Percentiles rank a stretch among this genome's conserved stretches.
phyloP scores from a whole-genome alignment of 2,888 invertebrate species.

The Xestia ashworthii region DNA sequence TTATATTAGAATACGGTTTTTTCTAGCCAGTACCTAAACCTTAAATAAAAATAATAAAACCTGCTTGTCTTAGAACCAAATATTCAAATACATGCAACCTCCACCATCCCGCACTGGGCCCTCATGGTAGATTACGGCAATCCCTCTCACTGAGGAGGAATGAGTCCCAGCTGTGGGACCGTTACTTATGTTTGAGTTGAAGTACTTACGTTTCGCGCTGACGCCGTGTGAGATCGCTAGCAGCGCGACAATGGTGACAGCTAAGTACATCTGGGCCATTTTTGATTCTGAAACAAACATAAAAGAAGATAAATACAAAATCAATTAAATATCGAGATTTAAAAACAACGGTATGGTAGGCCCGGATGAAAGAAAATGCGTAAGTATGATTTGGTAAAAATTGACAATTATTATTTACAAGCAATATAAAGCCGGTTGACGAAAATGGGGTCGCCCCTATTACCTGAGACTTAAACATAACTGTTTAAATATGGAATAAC shows the following conservation, averaged over 20 bases:
- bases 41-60: background rate
- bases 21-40: background rate
- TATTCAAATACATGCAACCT: background rate
- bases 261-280: conserved; percentile 82
- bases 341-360: background rate
- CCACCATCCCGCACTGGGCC: background rate
- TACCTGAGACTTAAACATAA: background rate
- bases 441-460: background rate
- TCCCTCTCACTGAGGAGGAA: background rate
- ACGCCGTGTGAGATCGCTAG: conserved; percentile 83
- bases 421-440: background rate
- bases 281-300: conserved; percentile 69
- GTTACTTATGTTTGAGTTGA: background rate
- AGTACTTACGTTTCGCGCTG: conserved; percentile 85
- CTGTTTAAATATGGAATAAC: background rate
- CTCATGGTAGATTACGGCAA: background rate
- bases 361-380: background rate
- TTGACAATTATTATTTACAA: background rate
- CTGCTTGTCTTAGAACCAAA: background rate
- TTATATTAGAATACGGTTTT: background rate
- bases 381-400: background rate
- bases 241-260: conserved; percentile 77
- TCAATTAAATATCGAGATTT: background rate
- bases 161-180: background rate
- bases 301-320: background rate